Conservation (phyloP, 2,113 vertebrate species). For the Coturnix japonica region DNA sequence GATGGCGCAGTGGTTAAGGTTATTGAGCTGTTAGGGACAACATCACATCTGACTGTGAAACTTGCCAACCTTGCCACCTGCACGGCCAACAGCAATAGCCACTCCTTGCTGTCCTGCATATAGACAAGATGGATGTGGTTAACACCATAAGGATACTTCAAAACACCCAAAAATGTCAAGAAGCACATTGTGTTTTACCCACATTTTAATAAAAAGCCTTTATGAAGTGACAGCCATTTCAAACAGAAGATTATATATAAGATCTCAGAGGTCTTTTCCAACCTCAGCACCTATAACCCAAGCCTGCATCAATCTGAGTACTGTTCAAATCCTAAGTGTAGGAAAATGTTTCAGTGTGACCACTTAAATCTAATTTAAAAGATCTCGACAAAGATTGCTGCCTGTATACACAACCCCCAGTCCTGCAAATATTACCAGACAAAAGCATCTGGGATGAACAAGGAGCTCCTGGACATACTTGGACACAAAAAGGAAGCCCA, state of each 20-base stretch:
- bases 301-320: background rate
- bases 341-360: background rate
- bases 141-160: background rate
- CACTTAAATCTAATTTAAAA: background rate
- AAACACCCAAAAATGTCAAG: background rate
- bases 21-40: background rate
- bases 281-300: background rate
- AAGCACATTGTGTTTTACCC: background rate
- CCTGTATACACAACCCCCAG: background rate
- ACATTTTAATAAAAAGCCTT: background rate
- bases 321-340: background rate
- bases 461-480: no score
- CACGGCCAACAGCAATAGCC: constrained; percentile 58
- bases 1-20: no score
- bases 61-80: constrained; percentile 68
- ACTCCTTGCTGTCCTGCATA: background rate
- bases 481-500: background rate
- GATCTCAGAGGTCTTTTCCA: no score
- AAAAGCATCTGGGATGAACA: no score
- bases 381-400: background rate
- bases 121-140: background rate
- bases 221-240: background rate
- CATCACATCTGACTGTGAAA: constrained; percentile 66
- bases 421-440: background rate
- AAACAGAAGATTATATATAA: background rate